Percentiles rank a stretch among this genome's conserved stretches.
phyloP scores from a whole-genome alignment of 2,797 vertebrate genomes.

The Holocentrus rufus region DNA sequence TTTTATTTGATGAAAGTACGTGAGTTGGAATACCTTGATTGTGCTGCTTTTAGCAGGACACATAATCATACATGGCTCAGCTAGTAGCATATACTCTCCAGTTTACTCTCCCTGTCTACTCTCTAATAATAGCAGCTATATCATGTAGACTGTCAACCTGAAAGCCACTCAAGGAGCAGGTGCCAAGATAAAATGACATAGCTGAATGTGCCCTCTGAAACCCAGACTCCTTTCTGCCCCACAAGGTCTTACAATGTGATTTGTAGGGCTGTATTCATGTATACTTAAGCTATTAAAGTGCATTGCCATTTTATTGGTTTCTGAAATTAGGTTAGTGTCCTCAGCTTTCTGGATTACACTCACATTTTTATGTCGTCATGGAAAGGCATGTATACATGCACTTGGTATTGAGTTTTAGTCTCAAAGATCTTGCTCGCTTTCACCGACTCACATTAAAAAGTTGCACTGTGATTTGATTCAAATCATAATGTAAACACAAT shows the following conservation, averaged over 20 bases:
- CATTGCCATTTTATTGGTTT: neutral
- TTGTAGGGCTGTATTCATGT: neutral
- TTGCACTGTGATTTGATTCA: neutral
- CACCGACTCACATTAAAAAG: neutral
- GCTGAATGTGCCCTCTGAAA: slow-evolving; percentile 45
- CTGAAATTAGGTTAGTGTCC: neutral
- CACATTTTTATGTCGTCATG: too few species aligned
- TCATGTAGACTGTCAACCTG: slow-evolving; percentile 57
- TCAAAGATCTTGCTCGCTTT: too few species aligned
- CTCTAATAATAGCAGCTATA: slow-evolving; percentile 67
- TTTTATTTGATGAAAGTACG: slow-evolving; percentile 7
- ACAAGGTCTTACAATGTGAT: neutral
- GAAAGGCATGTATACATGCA: neutral
- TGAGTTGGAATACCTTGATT: neutral
- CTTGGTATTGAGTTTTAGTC: neutral
- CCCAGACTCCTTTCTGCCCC: slow-evolving; percentile 19
- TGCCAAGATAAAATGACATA: slow-evolving; percentile 74
- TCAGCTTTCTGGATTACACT: neutral
- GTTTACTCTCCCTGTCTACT: slow-evolving; percentile 40
- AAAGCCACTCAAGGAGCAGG: slow-evolving; percentile 62
- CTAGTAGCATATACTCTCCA: slow-evolving; percentile 2
- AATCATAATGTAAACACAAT: neutral
- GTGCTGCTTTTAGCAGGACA: slow-evolving; percentile 7
- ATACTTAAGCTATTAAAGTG: neutral
- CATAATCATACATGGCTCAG: neutral